Base-by-base conservation (phyloP, 1,140 invertebrate genomes). In the Elysia chlorotica region DNA sequence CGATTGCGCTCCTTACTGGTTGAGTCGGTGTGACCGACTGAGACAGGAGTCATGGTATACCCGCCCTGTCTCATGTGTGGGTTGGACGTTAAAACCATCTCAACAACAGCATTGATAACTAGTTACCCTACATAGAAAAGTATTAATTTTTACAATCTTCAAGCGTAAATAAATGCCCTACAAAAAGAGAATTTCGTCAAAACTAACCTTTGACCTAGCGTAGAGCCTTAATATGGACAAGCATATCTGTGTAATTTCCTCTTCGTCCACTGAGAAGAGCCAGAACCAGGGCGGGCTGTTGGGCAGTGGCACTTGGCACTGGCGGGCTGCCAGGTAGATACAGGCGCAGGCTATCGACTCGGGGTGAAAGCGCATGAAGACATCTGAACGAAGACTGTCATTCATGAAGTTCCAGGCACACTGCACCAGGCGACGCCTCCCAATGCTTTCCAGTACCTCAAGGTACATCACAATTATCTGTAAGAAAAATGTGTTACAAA, bases 331-430 rank as follows among this genome's bases (percentile, higher is more conserved):
- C 53, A 99, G 89, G 87, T 96, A 98, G 70, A 99, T 98, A 86
- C 98, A 99, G 23, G 97, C 97, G 89, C 97, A 99, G 0, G 98
- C 98, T 73, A 99, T 97, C 0, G 96, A 96, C 88, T 99, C 98
- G 0, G 98, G 97, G 71, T 94, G 92, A 86, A 96, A 97, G 69
- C 96, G 91, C 81, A 99, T 92, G 87, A 99, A 99, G 0, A 98
- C 96, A 88, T 99, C 95, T 0, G 97, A 98, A 37, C 97, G 89
- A 28, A 99, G 89, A 17, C 97, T 96, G 88, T 99, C 98, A 88
- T 99, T 99, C 97, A 99, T 99, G 86, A 99, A 99, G 87, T 99
- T 99, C 92, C 97, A 99, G 19, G 96, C 92, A 84, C 93, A 92
- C 87, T 99, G 97, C 90, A 97, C 95, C 31, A 98, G 88, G 73